Evolutionary conservation across 2,888 invertebrate genomes (phyloP).

Genomic region (Sminthurides aquaticus): DNA sequence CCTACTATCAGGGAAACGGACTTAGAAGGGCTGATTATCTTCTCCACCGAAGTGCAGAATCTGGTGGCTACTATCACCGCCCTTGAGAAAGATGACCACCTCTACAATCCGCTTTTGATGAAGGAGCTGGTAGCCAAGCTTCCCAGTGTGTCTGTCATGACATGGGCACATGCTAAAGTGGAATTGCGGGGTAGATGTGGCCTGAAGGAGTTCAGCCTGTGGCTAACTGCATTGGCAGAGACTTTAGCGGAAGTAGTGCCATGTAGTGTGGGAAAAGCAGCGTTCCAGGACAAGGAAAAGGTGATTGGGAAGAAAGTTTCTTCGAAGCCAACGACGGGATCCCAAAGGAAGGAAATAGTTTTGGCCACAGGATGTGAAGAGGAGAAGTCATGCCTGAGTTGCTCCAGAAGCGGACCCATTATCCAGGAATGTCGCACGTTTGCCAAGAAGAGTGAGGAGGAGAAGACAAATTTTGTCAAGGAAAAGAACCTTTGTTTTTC

Average conservation of each 20-base stretch:
- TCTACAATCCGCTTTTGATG: slow-evolving; percentile 1
- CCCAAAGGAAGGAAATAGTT: not conserved
- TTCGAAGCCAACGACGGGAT: not conserved
- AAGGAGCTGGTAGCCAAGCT: not conserved
- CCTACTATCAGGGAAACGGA: not conserved
- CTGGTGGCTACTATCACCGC: slow-evolving; percentile 3
- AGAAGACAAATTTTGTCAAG: not conserved
- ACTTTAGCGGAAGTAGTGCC: not conserved
- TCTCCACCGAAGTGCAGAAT: slow-evolving; percentile 1
- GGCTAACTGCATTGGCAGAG: not conserved
- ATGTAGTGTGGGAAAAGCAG: not conserved
- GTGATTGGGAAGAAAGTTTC: not conserved
- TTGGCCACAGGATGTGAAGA: not conserved
- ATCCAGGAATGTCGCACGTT: not conserved
- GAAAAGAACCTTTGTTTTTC: not conserved
- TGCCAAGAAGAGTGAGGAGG: not conserved
- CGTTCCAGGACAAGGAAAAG: not conserved
- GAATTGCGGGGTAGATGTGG: not conserved
- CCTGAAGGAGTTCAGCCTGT: not conserved
- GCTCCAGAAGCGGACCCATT: not conserved
- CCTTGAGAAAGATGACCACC: not conserved
- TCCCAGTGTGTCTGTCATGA: not conserved
- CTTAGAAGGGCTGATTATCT: not conserved
- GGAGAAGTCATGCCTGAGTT: not conserved
- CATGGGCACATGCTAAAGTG: not conserved